Base-by-base conservation (phyloP, 2,113 vertebrate genomes). In the Vicugna pacos region DNA sequence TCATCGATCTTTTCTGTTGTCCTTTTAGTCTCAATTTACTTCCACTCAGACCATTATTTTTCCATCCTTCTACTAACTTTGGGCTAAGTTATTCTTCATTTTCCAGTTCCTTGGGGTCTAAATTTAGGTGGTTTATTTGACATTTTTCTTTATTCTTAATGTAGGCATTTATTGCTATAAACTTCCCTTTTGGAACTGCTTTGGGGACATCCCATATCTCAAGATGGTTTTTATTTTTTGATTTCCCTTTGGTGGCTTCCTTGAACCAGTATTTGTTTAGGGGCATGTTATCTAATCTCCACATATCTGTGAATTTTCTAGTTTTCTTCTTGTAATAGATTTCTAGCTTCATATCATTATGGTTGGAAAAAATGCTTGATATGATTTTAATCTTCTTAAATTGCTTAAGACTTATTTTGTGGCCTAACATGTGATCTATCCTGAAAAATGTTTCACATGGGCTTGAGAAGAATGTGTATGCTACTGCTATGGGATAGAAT, bases 1-100 rank as follows among this genome's bases (percentile, higher is more conserved):
- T 82, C 67, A 28, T 11, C 70, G 38, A 75, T 65, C 20, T 70
- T 87, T 93, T 86, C 35, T 77, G 5, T 70, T 93, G 9, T 30
- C 26, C 35, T 67, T 85, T 69, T 69, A 85, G 48, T 90, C n/a
- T 42, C 24, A 76, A 76, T 76, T 38, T 80, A 79, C 16, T 60
- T 32, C 42, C 10, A 72, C 22, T 73, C n/a, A 28, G 32, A 72
- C 52, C 75, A 58, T 42, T 73, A 72, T 16, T 81, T 16, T 81
- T 54, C 54, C 20, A 46, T 94, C 56, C 54, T 94, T 64, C 64
- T 80, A 75, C 48, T 64, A 82, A 81, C 20, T n/a, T n/a, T 46
- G 54, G n/a, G 46, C 46, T 89, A 88, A 72, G 52, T 91, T 52
- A 7, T n/a, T n/a, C 48, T 82, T 72, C 50, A 64, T 94, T 94